phyloP scores from a whole-genome alignment of 2,113 vertebrate genomes.

The Python bivittatus region DNA sequence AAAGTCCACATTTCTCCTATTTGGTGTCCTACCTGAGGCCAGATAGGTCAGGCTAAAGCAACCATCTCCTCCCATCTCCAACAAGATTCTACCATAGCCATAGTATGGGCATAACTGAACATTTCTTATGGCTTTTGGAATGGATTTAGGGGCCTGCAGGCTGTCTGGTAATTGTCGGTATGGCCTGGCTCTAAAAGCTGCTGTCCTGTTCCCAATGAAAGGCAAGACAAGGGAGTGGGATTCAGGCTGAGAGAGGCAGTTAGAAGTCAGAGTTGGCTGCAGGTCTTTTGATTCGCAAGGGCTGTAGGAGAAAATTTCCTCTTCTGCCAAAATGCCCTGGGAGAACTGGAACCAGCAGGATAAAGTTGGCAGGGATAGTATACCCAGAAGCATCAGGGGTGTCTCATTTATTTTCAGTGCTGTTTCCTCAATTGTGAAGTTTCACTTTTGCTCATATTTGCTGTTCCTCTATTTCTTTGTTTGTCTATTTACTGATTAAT shows the following conservation, averaged over 20 bases:
- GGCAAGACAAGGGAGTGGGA: too few species aligned
- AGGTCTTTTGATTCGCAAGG: too few species aligned
- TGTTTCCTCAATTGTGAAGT: neutral
- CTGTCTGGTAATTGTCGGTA: neutral
- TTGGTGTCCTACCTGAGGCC: neutral
- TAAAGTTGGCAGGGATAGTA: neutral
- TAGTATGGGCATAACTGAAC: neutral
- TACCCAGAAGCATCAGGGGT: neutral
- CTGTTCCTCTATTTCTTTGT: neutral
- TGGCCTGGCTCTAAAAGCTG: neutral
- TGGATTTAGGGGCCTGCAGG: neutral
- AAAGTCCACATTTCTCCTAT: neutral
- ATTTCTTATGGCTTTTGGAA: slow-evolving; percentile 4
- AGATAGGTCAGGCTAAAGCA: neutral
- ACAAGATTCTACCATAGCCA: neutral
- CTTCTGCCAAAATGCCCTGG: neutral
- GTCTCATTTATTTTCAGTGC: neutral
- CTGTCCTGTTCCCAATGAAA: neutral
- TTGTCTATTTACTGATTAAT: neutral
- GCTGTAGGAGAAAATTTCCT: neutral
- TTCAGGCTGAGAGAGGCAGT: too few species aligned
- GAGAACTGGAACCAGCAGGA: neutral
- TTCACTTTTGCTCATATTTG: neutral
- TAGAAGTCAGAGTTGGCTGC: too few species aligned
- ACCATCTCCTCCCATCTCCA: neutral